A percentile compares a stretch with the other conserved stretches of the same genome.
Evolutionary conservation across 2,888 invertebrate species (phyloP).

Genomic region (Hedya salicella): DNA sequence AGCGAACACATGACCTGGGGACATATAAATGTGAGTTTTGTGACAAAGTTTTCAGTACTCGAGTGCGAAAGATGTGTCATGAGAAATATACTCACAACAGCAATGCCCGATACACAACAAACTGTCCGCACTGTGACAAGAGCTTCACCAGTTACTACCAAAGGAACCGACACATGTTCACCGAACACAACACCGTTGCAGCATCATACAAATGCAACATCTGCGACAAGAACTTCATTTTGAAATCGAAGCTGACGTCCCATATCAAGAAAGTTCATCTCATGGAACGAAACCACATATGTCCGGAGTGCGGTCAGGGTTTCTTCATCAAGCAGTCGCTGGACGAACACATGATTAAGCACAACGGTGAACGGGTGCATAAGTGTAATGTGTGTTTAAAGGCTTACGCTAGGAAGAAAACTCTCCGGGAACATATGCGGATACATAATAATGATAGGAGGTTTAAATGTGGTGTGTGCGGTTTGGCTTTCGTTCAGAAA

Average conservation of each 20-base stretch:
- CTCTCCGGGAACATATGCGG: conserved; percentile 74
- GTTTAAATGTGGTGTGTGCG: conserved; percentile 73
- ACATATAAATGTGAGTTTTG: conserved; percentile 70
- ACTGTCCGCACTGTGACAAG: conserved; percentile 71
- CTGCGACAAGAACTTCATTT: conserved; percentile 72
- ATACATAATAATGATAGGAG: conserved; percentile 77
- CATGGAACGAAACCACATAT: conserved; percentile 75
- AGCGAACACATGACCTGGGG: conserved; percentile 69
- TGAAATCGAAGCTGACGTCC: conserved; percentile 72
- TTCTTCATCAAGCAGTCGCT: conserved; percentile 75
- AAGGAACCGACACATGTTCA: conserved; percentile 72
- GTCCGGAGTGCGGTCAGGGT: conserved; percentile 71
- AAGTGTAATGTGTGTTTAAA: conserved; percentile 72
- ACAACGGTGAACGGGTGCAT: conserved; percentile 72
- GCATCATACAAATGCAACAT: conserved; percentile 75
- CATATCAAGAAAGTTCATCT: conserved; percentile 77
- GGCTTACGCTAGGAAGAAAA: conserved; percentile 75
- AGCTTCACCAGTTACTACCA: conserved; percentile 74
- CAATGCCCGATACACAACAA: conserved; percentile 67
- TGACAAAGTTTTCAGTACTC: conserved; percentile 70
- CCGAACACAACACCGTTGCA: conserved; percentile 67
- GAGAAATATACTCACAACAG: conserved; percentile 76
- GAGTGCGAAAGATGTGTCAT: conserved; percentile 67
- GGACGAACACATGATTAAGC: conserved; percentile 77
- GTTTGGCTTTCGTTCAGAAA: conserved; percentile 73